Conservation (phyloP, 2,113 vertebrate genomes). For the Trogon melanurus region DNA sequence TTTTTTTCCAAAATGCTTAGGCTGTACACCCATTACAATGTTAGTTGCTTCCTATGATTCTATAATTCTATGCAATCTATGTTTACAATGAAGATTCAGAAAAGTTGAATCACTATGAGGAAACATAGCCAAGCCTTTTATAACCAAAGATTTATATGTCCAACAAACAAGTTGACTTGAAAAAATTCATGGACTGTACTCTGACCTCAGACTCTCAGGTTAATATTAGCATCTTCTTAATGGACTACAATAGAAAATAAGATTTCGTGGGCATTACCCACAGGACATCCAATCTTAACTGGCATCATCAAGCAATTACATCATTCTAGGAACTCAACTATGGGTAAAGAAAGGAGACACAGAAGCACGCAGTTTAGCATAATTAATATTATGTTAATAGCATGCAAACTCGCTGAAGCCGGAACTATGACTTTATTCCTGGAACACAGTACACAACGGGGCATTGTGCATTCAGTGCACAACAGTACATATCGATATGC, state of each 20-base stretch:
- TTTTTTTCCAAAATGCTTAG: background rate
- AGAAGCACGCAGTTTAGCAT: background rate
- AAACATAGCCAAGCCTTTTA: background rate
- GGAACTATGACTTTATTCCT: background rate
- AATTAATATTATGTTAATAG: conserved; percentile 1
- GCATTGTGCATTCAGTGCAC: background rate
- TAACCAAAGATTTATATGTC: background rate
- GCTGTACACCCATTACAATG: fast-evolving
- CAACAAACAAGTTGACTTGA: background rate
- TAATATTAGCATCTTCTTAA: background rate
- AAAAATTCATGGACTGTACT: background rate
- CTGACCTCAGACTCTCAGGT: background rate
- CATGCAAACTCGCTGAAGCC: background rate
- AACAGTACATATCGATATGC: fast-evolving
- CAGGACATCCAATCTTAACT: background rate
- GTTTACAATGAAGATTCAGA: background rate
- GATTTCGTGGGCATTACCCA: background rate
- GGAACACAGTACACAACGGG: background rate
- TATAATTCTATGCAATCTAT: background rate
- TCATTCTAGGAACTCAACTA: background rate
- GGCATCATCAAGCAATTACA: conserved; percentile 5
- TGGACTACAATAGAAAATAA: background rate
- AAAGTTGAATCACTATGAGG: background rate
- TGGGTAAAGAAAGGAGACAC: background rate
- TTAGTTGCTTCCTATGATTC: background rate